Evolutionary conservation across 2,113 vertebrate species (phyloP).

Genomic region (Herpetotheres cachinnans): DNA sequence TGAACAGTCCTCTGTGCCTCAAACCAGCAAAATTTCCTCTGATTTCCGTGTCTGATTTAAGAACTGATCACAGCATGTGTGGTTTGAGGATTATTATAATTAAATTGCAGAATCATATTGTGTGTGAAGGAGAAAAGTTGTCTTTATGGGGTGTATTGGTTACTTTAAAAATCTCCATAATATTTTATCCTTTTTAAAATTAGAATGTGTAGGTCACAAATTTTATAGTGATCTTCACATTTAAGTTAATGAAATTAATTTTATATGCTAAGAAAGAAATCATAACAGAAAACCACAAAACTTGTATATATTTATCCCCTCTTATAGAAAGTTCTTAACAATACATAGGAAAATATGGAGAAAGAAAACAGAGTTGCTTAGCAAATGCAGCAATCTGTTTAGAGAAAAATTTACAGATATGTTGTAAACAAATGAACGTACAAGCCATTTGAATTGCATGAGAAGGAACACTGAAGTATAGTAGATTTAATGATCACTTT

Average conservation of each 20-base stretch:
- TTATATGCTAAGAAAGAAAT: background rate
- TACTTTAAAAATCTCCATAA: background rate
- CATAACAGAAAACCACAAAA: background rate
- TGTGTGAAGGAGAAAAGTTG: background rate
- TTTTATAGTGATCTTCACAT: background rate
- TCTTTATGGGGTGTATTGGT: background rate
- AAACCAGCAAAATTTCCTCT: background rate
- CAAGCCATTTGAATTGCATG: background rate
- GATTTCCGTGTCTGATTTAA: background rate
- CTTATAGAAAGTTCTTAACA: background rate
- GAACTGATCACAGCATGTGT: background rate
- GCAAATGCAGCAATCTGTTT: background rate
- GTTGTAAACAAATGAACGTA: constrained; percentile 8
- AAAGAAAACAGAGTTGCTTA: background rate
- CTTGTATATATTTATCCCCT: background rate
- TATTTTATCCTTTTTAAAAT: background rate
- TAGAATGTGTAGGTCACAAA: background rate
- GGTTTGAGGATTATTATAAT: background rate
- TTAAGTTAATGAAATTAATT: background rate
- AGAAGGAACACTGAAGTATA: background rate
- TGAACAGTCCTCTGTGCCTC: background rate
- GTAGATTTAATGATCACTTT: background rate
- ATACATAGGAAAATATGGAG: background rate
- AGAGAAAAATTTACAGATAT: background rate
- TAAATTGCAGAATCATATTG: background rate